Base-by-base conservation (phyloP, 2,888 invertebrate species). In the Blastobasis adustella region DNA sequence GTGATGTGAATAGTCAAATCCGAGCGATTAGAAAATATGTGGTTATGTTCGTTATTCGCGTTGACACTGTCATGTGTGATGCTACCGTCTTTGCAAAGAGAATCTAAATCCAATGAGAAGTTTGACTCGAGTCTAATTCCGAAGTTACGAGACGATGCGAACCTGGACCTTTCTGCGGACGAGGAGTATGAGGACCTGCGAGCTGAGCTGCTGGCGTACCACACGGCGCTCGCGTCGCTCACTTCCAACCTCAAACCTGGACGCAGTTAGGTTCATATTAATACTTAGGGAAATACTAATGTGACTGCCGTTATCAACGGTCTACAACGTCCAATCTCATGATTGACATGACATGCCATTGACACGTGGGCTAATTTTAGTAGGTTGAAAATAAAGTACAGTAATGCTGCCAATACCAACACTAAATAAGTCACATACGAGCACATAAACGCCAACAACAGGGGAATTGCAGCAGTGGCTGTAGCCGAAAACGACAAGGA, bases 171-270 rank as follows among this genome's bases (percentile, higher is more conserved):
- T 38, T 65, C 87, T n/a, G 62, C 55, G 23, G 87, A 88, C 47
- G 82, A 80, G 47, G 86, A 87, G 55, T 87, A 86, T 54, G 87
- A 88, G 52, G 86, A 88, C 58, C 66, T 88, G 10, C 71, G 83
- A 4, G 86, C 85, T 0, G 84, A 88, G 52, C 62, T 87, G 47
- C 68, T 86, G 0, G 87, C 87, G 10, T 83, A 84, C 57, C 77
- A 81, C 49, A 72, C 82, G 1, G 82, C 79, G 1, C 66, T 88
- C 1, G 71, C 79, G n/a, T 47, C 48, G 7, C 42, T 49, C 37
- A n/a, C 47, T 5, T n/a, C 44, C 46, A 44, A 10, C 44, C 10
- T 10, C 36, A 37, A 38, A 7, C 2, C 39, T 9, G 46, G 44
- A 6, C 46, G 50, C 46, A 50, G 50, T 50, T 36, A 49, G 49